Evolutionary conservation across 2,797 vertebrate genomes (phyloP), one percentile per base, ranked within the genome.

Genomic region (Bradypodion pumilum): DNA sequence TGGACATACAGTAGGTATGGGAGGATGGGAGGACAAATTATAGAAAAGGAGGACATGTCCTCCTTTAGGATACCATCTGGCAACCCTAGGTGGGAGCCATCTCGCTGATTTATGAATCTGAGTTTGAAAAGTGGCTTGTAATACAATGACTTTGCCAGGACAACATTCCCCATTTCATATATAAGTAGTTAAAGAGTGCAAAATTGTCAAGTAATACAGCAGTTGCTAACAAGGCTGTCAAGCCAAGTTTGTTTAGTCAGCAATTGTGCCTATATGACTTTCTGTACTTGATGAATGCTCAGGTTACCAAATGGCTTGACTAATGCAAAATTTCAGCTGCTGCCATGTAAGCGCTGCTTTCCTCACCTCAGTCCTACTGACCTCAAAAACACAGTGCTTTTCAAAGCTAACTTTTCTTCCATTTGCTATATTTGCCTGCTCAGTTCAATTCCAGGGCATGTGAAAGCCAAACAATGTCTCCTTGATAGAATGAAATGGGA

Each of bases 231-330:
- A 91, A 82, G 0, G 0, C 88, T 92, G 85, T 91, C 91, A 90
- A 89, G 79, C 7, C 77, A 89, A 77, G 23, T 9, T 82, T 91
- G 93, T 94, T 92, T 84, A 95, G 92, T 95, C 94, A 96, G 94
- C 93, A 76, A 37, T 77, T 92, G 88, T 60, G 86, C 91, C 90
- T 90, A 65, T 85, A 1, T 82, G 92, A 92, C 92, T 93, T 89
- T 88, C 92, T 90, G 86, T 89, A 89, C 90, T 90, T 59, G 79
- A 87, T 86, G 87, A 94, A 93, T 49, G 87, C 94, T 93, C 82
- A 83, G 90, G 90, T 91, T 94, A 87, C 90, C 90, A 83, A 93
- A 91, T 83, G 91, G 89, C 88, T 72, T 88, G 23, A 78, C 86
- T 92, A 92, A 94, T 84, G 83, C 78, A 91, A 87, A 89, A 88